Percentiles rank a stretch among this genome's conserved stretches.
Conservation (phyloP, 2,113 vertebrate genomes). For the Aspiorhynchus laticeps region DNA sequence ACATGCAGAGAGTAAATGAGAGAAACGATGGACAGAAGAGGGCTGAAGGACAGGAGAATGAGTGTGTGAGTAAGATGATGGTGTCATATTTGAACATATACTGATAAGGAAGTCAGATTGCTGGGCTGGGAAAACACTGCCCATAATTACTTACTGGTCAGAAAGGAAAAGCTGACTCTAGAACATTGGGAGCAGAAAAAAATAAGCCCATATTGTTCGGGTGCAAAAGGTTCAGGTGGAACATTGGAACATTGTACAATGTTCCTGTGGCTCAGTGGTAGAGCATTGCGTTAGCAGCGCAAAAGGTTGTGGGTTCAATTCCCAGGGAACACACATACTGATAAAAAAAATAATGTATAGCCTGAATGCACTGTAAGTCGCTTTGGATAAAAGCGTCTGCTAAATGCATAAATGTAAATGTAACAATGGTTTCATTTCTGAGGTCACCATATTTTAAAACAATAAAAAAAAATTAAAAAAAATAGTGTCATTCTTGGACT, state of each 20-base stretch:
- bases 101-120: background rate
- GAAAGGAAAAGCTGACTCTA: background rate
- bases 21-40: background rate
- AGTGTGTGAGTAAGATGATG: background rate
- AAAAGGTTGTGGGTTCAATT: too few relatives aligned
- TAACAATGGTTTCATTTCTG: background rate
- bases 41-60: slow-evolving; percentile 13
- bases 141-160: background rate
- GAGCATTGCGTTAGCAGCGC: too few relatives aligned
- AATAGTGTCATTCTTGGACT: background rate
- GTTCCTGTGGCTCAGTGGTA: too few relatives aligned
- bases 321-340: too few relatives aligned
- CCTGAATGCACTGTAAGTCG: too few relatives aligned
- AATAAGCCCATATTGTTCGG: background rate
- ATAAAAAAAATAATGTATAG: too few relatives aligned
- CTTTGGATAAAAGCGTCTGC: too few relatives aligned
- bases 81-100: background rate
- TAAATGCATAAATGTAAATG: too few relatives aligned
- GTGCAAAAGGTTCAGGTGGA: background rate
- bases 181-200: background rate
- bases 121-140: background rate
- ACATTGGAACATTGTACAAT: too few relatives aligned
- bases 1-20: background rate
- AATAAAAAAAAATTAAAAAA: background rate
- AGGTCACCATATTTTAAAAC: background rate